Conservation (phyloP, 1,140 invertebrate genomes). For the Ericerus pela region DNA sequence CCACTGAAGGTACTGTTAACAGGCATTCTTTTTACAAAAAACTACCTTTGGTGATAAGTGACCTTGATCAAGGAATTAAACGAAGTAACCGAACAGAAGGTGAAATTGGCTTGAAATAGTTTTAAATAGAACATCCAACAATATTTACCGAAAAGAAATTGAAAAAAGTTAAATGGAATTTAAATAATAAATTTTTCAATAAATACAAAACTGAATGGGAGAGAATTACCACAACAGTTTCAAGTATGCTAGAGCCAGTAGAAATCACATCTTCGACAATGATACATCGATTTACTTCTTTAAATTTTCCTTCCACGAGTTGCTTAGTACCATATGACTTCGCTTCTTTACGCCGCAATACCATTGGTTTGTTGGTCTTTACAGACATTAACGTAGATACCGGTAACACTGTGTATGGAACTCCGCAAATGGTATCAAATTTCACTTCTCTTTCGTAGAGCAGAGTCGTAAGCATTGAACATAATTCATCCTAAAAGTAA, state of each 20-base stretch:
- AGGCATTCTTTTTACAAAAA: no score
- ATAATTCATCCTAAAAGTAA: background rate
- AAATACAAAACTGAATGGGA: no score
- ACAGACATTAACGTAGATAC: slow-evolving; percentile 73
- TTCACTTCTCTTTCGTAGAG: slow-evolving; percentile 27
- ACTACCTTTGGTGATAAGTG: no score
- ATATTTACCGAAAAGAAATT: no score
- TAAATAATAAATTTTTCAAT: no score
- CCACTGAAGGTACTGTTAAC: no score
- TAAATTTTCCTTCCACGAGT: slow-evolving; percentile 77
- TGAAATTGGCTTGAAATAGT: no score
- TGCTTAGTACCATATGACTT: slow-evolving; percentile 95
- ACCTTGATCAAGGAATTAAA: no score
- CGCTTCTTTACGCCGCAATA: slow-evolving; percentile 75
- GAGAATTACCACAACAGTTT: slow-evolving; percentile 59
- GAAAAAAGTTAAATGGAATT: no score
- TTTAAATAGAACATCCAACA: no score
- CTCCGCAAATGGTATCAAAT: slow-evolving; percentile 73
- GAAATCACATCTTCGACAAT: slow-evolving; percentile 96
- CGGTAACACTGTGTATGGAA: slow-evolving; percentile 91
- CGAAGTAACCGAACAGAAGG: no score
- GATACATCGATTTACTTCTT: slow-evolving; percentile 57
- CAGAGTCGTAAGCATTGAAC: background rate
- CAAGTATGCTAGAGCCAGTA: slow-evolving; percentile 81
- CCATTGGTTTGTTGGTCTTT: slow-evolving; percentile 62